Conservation (phyloP, 2,113 vertebrate genomes). For the Rousettus leschenaultii region DNA sequence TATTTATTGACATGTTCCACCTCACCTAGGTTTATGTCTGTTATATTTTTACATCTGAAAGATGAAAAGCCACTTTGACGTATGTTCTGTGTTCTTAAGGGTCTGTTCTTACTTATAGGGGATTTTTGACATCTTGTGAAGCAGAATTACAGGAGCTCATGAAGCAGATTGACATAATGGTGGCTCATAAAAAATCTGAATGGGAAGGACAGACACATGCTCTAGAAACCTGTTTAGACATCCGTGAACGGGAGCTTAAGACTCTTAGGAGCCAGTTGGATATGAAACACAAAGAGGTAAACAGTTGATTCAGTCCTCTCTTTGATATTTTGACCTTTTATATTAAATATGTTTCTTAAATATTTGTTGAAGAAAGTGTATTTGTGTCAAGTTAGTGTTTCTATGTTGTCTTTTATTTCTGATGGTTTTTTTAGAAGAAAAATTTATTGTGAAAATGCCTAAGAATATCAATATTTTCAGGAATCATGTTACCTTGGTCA, state of each 20-base stretch:
- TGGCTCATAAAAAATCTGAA: conserved; percentile 89
- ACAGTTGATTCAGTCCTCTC: neutral
- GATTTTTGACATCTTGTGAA: conserved; percentile 88
- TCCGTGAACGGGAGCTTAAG: conserved; percentile 87
- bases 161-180: conserved; percentile 98
- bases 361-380: conserved; percentile 42
- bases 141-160: conserved; percentile 97
- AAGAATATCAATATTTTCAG: conserved; percentile 30
- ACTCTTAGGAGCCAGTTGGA: conserved; percentile 82
- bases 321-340: conserved; percentile 26
- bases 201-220: conserved; percentile 90
- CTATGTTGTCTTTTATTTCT: conserved; percentile 11
- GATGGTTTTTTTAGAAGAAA: conserved; percentile 18
- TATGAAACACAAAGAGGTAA: conserved; percentile 90
- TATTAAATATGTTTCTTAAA: conserved; percentile 9
- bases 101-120: conserved; percentile 54
- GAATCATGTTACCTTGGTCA: neutral
- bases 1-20: neutral
- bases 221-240: conserved; percentile 84
- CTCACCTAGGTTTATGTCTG: neutral
- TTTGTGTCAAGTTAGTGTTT: neutral
- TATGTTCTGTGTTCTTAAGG: neutral
- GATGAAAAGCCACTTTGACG: neutral
- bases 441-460: conserved; percentile 38
- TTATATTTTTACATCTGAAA: neutral